Evolutionary conservation across 2,888 invertebrate genomes (phyloP), one percentile per base, ranked within the genome.

Genomic region (Zygaena filipendulae): DNA sequence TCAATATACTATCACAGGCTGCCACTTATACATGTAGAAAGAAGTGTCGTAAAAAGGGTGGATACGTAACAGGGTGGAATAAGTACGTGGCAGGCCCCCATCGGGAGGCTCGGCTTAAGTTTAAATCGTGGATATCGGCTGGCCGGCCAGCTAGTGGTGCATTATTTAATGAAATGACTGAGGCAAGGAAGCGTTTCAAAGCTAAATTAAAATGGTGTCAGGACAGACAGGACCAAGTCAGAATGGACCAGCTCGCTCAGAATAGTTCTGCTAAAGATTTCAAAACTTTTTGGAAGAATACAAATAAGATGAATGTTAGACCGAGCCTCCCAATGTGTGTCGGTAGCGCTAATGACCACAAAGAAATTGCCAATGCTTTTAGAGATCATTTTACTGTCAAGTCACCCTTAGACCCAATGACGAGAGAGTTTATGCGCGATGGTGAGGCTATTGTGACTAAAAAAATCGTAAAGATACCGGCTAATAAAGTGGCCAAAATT

Each of bases 1-100:
- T 42, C 0, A 8, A 19, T 11, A 26, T 32, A 4, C 18, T 42
- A 3, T 13, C 13, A 3, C 16, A 33, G 4, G 31, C 39, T 1
- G 33, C 42, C 7, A 33, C 26, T 23, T 11, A 22, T 23, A 18
- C 5, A 11, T 11, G 1, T 5, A 13, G 3, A 6, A 24, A 14
- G 5, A 28, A 30, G 11, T 9, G 13, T 7, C n/a, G n/a, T n/a
- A n/a, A n/a, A n/a, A n/a, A n/a, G n/a, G n/a, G n/a, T n/a, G n/a
- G n/a, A n/a, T n/a, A n/a, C n/a, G 23, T 43, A 9, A 7, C 24
- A 1, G 40, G 43, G 0, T 46, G 44, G 44, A 46, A 43, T 20
- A 33, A 27, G 3, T 25, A 45, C 12, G 43, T 45, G 4, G 30
- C 27, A 2, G 32, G 19, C 6, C 37, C 41, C 10, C 39, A 43